Evolutionary conservation across 2,797 vertebrate species (phyloP), one percentile per base, ranked within the genome.

Genomic region (Pampus argenteus): DNA sequence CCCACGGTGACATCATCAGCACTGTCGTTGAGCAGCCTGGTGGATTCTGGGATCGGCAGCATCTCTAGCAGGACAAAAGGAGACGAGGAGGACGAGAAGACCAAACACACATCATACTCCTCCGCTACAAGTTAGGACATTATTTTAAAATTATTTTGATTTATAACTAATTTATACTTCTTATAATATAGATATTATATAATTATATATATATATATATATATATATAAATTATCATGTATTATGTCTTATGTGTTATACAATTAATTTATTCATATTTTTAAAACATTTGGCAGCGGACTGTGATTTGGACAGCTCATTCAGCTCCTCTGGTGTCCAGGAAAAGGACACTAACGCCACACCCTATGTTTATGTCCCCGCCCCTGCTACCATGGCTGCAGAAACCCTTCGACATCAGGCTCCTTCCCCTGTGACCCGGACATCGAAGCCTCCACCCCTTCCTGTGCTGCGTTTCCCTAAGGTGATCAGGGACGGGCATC

Each of bases 251-350:
- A 1, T 20, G 15, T 18, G 2, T 28, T 18, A 2, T 11, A 13
- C n/a, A 25, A 23, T 20, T 28, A 3, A 18, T 40, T 3, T 3
- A 1, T 54, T 40, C 5, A 36, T 2, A 11, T 9, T n/a, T n/a
- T n/a, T 1, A 17, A 10, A n/a, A 38, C 22, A 22, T 29, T 20
- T 68, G 8, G 1, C 92, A 98, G 96, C 95, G 0, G 96, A 96
- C 82, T 94, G 93, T 0, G 96, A 97, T 84, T 96, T 93, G 0
- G 95, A 96, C 0, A 93, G 91, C 49, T 95, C 95, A 84, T 88
- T 96, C 2, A 95, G 93, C 58, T 95, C 94, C 50, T 94, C 95
- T 0, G 94, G 93, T 47, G 83, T 94, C 75, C 83, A 91, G 57
- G 95, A 95, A 22, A 67, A 85, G 47, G 40, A 66, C 58, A 25